phyloP scores from a whole-genome alignment of 2,797 vertebrate species.

The Chelmon rostratus region DNA sequence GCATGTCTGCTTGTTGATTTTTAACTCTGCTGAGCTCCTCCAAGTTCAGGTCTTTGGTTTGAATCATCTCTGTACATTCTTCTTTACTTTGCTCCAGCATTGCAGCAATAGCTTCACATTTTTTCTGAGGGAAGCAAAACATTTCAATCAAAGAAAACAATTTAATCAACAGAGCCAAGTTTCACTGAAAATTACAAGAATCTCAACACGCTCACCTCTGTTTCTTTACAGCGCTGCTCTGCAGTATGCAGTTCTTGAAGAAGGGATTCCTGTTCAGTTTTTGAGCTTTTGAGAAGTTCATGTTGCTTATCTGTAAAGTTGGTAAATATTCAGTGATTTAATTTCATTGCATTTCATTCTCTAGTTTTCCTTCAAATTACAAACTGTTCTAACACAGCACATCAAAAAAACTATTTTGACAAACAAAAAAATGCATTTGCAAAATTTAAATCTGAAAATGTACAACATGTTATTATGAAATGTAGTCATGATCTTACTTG shows the following conservation, averaged over 20 bases:
- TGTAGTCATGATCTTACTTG: constrained; percentile 82
- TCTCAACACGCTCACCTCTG: constrained; percentile 83
- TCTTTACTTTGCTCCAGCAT: constrained; percentile 82
- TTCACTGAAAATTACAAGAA: constrained; percentile 42
- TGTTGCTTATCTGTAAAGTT: constrained; percentile 82
- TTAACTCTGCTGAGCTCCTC: constrained; percentile 86
- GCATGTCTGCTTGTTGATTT: constrained; percentile 78
- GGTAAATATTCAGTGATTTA: constrained; percentile 24
- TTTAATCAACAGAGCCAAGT: constrained; percentile 1
- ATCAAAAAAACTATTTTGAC: too few relatives aligned
- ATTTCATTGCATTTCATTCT: not conserved
- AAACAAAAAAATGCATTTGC: not conserved
- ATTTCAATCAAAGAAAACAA: not conserved
- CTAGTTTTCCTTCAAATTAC: not conserved
- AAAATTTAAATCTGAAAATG: not conserved
- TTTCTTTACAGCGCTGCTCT: constrained; percentile 83
- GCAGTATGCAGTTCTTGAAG: constrained; percentile 84
- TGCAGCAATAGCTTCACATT: constrained; percentile 76
- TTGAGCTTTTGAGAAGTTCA: constrained; percentile 85
- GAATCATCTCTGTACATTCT: constrained; percentile 82
- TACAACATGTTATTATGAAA: constrained; percentile 4
- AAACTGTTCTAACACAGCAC: not conserved
- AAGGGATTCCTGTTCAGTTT: constrained; percentile 82
- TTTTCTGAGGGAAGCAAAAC: constrained; percentile 60
- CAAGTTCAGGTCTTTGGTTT: constrained; percentile 85